These are phyloP conservation scores for Squalus acanthias DNA, from an alignment of 2,797 vertebrate species.

Conservation along the genomic window DNA sequence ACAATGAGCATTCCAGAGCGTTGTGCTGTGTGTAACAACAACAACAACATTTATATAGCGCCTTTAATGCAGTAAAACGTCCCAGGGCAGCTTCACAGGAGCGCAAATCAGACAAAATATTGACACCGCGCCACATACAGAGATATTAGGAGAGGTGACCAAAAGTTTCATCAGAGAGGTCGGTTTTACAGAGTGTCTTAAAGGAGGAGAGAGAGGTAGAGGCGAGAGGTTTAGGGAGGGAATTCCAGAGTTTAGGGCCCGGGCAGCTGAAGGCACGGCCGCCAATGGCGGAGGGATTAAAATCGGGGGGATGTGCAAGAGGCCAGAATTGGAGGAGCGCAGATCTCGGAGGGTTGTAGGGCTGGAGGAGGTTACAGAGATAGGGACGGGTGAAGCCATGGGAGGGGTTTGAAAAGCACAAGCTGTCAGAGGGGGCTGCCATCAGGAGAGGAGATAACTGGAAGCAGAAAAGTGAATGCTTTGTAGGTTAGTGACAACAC, in stretches of 20 bases:
- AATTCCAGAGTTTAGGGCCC: background rate
- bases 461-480: background rate
- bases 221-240: background rate
- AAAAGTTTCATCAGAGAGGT: background rate
- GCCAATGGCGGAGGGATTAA: background rate
- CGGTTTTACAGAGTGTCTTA: background rate
- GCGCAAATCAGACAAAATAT: background rate
- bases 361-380: background rate
- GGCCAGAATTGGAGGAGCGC: background rate
- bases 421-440: too few relatives aligned
- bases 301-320: background rate
- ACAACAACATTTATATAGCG: background rate
- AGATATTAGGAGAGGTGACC: background rate
- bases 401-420: background rate
- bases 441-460: background rate
- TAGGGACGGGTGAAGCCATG: background rate
- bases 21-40: background rate
- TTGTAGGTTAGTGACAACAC: background rate
- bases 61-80: background rate
- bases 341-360: background rate
- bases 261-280: too few relatives aligned
- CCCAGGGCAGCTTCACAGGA: background rate
- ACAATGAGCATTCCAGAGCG: background rate
- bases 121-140: background rate
- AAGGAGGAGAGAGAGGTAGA: background rate